Evolutionary conservation across 1,140 invertebrate genomes (phyloP), one percentile per base, ranked within the genome.

Genomic region (Subanguina moxae): DNA sequence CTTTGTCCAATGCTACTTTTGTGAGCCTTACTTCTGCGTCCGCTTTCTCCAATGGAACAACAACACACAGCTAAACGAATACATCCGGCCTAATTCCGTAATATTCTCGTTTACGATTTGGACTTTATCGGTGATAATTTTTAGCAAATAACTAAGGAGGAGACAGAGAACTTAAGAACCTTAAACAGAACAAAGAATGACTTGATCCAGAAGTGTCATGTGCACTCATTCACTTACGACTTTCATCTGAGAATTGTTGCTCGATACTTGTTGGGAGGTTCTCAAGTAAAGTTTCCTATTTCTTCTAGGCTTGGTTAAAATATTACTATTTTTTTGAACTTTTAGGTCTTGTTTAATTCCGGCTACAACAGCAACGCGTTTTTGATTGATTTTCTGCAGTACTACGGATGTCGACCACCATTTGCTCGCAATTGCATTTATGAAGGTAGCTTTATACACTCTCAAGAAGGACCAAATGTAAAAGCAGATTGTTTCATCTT

Each of bases 151-250:
- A n/a, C 58, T 5, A 61, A 30, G 8, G 58, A 30, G 28, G 19
- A 61, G 28, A 43, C 19, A 30, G 58, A 61, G n/a, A 3, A 30
- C 38, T 21, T 61, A 25, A 3, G 38, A 61, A 19, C n/a, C 13
- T 61, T 61, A 30, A 64, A 78, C 21, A 19, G 27, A 21, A 56
- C 48, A 17, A 82, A 77, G 58, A 81, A 82, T 56, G 62, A 75
- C 13, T 27, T 78, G 15, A 69, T 79, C 1, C 52, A 62, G n/a
- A 67, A 61, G 27, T 80, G 57, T 48, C 91, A 92, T 84, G 84
- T 91, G 38, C 91, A 92, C 84, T 92, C 90, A 0, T 92, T 92
- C 79, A 90, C 90, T 0, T 91, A 91, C 76, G 91, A 92, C 82
- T 92, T 90, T 82, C 91, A 92, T 83, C 84, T 92, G 38, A 85